These are phyloP conservation scores for Aphelinus atriplicis DNA, from an alignment of 1,140 invertebrate genomes.

Conservation along the genomic window DNA sequence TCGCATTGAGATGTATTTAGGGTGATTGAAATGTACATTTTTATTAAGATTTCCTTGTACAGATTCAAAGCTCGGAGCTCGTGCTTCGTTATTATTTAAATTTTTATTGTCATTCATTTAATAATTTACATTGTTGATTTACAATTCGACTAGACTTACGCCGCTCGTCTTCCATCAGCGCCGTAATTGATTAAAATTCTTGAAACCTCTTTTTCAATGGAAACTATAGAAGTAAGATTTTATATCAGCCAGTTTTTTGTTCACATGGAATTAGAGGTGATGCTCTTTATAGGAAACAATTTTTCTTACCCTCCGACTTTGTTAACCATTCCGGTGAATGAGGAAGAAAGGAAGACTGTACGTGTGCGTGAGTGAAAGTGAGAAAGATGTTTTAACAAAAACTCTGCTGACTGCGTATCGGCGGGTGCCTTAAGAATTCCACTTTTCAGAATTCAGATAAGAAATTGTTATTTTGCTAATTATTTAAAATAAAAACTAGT, in stretches of 20 bases:
- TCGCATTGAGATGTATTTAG: slow-evolving; percentile 27
- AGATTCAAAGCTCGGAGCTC: slow-evolving; percentile 29
- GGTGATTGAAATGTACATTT: slow-evolving; percentile 37
- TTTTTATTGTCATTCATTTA: slow-evolving; percentile 23
- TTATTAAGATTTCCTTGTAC: slow-evolving; percentile 37
- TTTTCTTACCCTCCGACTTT: slow-evolving; percentile 34
- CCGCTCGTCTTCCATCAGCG: slow-evolving; percentile 38
- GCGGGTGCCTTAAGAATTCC: slow-evolving; percentile 37
- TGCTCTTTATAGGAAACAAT: slow-evolving; percentile 32
- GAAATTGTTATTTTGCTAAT: slow-evolving; percentile 33
- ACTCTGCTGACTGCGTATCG: slow-evolving; percentile 19
- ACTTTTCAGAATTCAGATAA: slow-evolving; percentile 34
- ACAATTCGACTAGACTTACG: slow-evolving; percentile 34
- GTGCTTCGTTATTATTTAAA: slow-evolving; percentile 31
- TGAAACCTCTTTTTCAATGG: slow-evolving; percentile 5
- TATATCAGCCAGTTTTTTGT: slow-evolving; percentile 13
- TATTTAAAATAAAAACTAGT: slow-evolving; percentile 37
- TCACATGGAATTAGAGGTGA: slow-evolving; percentile 15
- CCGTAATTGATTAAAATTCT: slow-evolving; percentile 21
- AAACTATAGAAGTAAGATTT: slow-evolving; percentile 9
- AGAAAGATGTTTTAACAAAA: slow-evolving; percentile 30
- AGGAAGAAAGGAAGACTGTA: slow-evolving; percentile 11
- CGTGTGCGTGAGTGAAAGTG: slow-evolving; percentile 3
- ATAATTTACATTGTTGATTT: slow-evolving; percentile 19
- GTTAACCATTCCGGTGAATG: slow-evolving; percentile 39